A percentile compares a stretch with the other conserved stretches of the same genome.
These are phyloP conservation scores for Hirudinaria manillensis DNA, from an alignment of 2,888 invertebrate species.

Conservation along the genomic window DNA sequence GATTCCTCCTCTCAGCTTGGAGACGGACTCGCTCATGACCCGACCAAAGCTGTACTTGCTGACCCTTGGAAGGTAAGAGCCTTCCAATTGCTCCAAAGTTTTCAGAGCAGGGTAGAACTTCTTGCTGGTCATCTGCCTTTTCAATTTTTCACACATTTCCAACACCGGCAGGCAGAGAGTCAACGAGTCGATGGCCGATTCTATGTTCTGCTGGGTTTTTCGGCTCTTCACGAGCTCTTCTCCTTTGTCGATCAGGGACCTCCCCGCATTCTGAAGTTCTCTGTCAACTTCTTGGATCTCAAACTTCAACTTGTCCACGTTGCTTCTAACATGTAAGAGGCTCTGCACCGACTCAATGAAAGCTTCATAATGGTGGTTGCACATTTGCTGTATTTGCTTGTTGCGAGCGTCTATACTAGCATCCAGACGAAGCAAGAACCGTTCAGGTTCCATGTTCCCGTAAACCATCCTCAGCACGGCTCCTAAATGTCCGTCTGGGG, in stretches of 20 bases:
- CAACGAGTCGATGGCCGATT: slow-evolving; percentile 84
- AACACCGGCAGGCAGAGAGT: slow-evolving; percentile 88
- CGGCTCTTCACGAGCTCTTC: slow-evolving; percentile 80
- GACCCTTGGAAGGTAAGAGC: slow-evolving; percentile 81
- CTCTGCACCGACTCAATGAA: slow-evolving; percentile 96
- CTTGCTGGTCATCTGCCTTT: slow-evolving; percentile 82
- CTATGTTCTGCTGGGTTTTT: slow-evolving; percentile 86
- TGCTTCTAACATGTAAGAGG: slow-evolving; percentile 81
- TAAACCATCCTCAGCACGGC: slow-evolving; percentile 69
- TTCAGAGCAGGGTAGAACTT: slow-evolving; percentile 95
- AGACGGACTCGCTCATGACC: slow-evolving; percentile 82
- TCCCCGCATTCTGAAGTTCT: slow-evolving; percentile 56
- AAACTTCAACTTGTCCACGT: slow-evolving; percentile 79
- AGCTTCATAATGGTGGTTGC: slow-evolving; percentile 95
- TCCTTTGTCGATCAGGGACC: slow-evolving; percentile 68
- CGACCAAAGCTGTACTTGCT: slow-evolving; percentile 87
- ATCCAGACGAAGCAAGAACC: slow-evolving; percentile 80
- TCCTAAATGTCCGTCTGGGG: slow-evolving; percentile 53
- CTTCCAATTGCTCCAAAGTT: slow-evolving; percentile 89
- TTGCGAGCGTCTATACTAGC: slow-evolving; percentile 88
- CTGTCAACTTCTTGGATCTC: slow-evolving; percentile 58
- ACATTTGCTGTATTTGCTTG: slow-evolving; percentile 93
- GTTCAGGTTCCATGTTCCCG: slow-evolving; percentile 75
- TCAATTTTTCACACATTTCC: slow-evolving; percentile 88
- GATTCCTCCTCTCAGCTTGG: slow-evolving; percentile 81